These are phyloP conservation scores for Diplazon laetatorius DNA, from an alignment of 2,888 invertebrate species.

Conservation along the genomic window DNA sequence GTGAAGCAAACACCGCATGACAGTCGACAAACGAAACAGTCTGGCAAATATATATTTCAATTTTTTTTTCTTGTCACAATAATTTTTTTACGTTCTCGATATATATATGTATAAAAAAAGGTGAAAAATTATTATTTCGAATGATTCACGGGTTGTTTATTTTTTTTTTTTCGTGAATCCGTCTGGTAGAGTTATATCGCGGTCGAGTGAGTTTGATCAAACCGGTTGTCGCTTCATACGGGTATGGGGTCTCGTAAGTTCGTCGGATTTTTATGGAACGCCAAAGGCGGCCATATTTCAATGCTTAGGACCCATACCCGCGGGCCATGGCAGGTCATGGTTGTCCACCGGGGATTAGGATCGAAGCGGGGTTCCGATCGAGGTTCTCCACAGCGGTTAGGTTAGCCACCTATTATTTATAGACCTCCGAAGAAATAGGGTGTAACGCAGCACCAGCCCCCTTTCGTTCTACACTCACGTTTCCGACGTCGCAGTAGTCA, in stretches of 20 bases:
- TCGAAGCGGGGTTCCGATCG: constrained; percentile 9
- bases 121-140: constrained; percentile 4
- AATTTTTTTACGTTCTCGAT: constrained; percentile 1
- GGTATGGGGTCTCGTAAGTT: too few relatives aligned
- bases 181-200: not conserved
- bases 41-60: constrained; percentile 5
- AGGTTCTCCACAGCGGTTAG: constrained; percentile 32
- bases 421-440: constrained; percentile 52
- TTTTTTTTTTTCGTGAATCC: constrained; percentile 31
- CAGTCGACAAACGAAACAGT: constrained; percentile 16
- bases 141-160: constrained; percentile 53
- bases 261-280: too few relatives aligned
- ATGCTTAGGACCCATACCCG: too few relatives aligned
- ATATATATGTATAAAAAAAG: constrained; percentile 10
- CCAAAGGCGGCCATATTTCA: too few relatives aligned
- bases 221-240: constrained; percentile 38
- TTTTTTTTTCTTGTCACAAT: constrained; percentile 8
- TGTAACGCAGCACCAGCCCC: constrained; percentile 23
- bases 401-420: constrained; percentile 58
- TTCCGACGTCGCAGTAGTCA: constrained; percentile 65
- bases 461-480: constrained; percentile 51
- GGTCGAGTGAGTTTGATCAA: constrained; percentile 25
- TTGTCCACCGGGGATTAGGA: too few relatives aligned
- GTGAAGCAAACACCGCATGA: not conserved
- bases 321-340: too few relatives aligned